Conservation (phyloP, 2,113 vertebrate species). For the Brienomyrus brachyistius region DNA sequence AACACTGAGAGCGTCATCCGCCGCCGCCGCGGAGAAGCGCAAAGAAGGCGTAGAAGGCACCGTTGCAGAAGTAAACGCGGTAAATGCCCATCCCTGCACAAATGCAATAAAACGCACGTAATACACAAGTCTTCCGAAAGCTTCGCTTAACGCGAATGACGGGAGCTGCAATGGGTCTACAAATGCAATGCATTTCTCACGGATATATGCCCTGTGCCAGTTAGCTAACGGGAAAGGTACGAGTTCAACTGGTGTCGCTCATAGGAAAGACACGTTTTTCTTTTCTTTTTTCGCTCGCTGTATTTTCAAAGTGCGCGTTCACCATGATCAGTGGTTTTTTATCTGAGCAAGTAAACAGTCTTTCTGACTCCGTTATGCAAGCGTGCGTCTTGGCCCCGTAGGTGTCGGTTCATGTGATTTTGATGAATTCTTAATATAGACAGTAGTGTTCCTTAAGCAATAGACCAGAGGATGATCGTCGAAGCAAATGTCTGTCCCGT, state of each 20-base stretch:
- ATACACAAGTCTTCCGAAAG: background rate
- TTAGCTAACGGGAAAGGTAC: background rate
- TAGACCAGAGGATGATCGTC: background rate
- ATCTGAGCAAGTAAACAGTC: background rate
- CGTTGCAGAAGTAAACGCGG: conserved; percentile 34
- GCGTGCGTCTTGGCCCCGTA: background rate
- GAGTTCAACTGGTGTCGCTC: conserved; percentile 20
- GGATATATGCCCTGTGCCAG: background rate
- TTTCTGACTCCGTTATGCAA: background rate
- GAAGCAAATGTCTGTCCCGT: background rate
- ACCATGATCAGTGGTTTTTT: background rate
- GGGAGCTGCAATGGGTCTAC: background rate
- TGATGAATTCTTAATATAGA: background rate
- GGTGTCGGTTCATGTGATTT: background rate
- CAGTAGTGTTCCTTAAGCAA: background rate
- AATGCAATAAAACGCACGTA: background rate
- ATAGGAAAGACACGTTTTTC: background rate
- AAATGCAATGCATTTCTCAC: background rate
- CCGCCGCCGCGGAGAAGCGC: conserved; percentile 29
- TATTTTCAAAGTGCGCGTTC: background rate
- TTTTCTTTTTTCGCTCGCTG: background rate
- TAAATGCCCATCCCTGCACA: conserved; percentile 32
- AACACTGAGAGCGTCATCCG: conserved; percentile 38
- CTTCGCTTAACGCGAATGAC: background rate
- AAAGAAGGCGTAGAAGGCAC: conserved; percentile 15